These are phyloP conservation scores for Leptothorax acervorum DNA, from an alignment of 2,888 invertebrate genomes.

Conservation along the genomic window DNA sequence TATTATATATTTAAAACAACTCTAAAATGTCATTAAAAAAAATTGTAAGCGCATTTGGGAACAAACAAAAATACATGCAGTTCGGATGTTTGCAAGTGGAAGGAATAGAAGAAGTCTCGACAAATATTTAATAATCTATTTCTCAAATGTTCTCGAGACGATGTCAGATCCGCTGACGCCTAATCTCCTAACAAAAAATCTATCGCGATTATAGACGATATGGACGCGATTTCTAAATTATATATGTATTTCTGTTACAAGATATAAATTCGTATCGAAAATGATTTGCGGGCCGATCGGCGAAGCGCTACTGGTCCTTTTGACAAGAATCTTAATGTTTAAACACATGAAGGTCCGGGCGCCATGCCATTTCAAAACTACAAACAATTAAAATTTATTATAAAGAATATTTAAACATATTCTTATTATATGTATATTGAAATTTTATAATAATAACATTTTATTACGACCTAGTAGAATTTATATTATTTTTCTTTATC, in stretches of 20 bases:
- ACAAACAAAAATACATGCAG: neutral
- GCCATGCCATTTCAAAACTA: neutral
- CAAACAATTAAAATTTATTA: neutral
- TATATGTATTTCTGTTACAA: neutral
- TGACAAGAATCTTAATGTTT: neutral
- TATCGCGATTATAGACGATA: slow-evolving; percentile 41
- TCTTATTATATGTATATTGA: neutral
- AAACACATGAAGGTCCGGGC: neutral
- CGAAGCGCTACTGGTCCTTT: neutral
- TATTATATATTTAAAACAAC: neutral
- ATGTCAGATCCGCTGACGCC: neutral
- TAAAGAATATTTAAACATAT: neutral
- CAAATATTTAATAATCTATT: slow-evolving; percentile 25
- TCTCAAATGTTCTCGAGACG: neutral
- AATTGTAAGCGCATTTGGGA: neutral
- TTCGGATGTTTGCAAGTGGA: neutral
- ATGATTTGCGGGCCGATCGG: neutral
- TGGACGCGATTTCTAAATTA: neutral
- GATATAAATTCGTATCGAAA: slow-evolving; percentile 27
- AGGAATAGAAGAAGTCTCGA: neutral
- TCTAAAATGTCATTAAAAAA: neutral
- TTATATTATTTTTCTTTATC: slow-evolving; percentile 3
- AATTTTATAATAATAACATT: neutral
- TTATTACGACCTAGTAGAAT: neutral
- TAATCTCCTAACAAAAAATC: slow-evolving; percentile 55